Conservation (phyloP, 2,888 invertebrate genomes). For the Lepidonotus clava region DNA sequence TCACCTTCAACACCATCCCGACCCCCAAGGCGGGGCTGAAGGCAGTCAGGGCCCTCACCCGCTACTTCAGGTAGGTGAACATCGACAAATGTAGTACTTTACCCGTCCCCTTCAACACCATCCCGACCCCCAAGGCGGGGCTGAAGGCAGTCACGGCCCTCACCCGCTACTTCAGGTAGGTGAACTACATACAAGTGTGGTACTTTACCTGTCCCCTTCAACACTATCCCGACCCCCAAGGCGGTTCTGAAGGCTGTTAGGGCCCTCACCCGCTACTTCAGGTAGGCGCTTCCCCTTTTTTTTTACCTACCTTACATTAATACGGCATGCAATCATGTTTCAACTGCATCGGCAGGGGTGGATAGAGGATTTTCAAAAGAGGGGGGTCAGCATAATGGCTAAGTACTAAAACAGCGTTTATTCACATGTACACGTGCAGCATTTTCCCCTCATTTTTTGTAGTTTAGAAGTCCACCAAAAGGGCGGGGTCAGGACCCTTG, state of each 20-base stretch:
- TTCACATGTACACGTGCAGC: too few species aligned
- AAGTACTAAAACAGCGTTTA: too few species aligned
- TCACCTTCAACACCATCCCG: constrained; percentile 57
- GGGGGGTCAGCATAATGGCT: too few species aligned
- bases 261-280: not conserved
- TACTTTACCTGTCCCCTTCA: constrained; percentile 58
- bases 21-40: constrained; percentile 43
- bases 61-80: not conserved
- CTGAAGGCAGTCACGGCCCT: not conserved
- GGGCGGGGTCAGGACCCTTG: too few species aligned
- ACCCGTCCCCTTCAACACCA: constrained; percentile 57
- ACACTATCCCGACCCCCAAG: constrained; percentile 55
- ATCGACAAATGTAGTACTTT: constrained; percentile 57
- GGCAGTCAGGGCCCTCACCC: constrained; percentile 6
- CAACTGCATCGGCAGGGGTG: too few species aligned
- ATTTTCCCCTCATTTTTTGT: too few species aligned
- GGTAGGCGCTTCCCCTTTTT: too few species aligned
- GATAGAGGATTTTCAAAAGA: too few species aligned
- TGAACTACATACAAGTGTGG: too few species aligned
- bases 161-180: not conserved
- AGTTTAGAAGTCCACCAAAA: too few species aligned
- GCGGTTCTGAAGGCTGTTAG: constrained; percentile 4
- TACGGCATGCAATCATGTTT: too few species aligned
- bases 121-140: constrained; percentile 53
- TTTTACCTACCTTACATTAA: too few species aligned